Percentiles rank a stretch among this genome's conserved stretches.
Evolutionary conservation across 2,888 invertebrate species (phyloP).

Genomic region (Drosophila quinaria): DNA sequence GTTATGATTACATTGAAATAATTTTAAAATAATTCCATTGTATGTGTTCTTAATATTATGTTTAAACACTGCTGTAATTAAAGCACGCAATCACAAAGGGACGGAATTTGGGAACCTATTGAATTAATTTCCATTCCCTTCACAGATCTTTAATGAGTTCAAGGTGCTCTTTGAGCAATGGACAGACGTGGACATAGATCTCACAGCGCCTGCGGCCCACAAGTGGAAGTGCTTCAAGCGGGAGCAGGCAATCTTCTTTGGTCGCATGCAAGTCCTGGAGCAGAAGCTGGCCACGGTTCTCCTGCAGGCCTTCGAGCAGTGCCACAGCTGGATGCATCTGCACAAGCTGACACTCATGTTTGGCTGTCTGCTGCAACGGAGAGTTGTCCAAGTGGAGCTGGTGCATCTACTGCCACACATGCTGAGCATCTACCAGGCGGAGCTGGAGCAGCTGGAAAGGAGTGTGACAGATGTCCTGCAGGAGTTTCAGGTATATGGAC

Average conservation of each 20-base stretch:
- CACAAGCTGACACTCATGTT: constrained; percentile 87
- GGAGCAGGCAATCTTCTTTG: constrained; percentile 86
- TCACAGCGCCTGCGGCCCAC: constrained; percentile 64
- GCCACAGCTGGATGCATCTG: constrained; percentile 87
- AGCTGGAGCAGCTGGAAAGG: constrained; percentile 80
- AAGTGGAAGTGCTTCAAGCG: constrained; percentile 87
- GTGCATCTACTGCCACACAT: constrained; percentile 86
- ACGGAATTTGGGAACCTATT: too few species aligned
- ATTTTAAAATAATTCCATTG: too few species aligned
- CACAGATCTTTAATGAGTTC: constrained; percentile 82
- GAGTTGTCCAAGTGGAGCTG: constrained; percentile 87
- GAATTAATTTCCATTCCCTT: background rate
- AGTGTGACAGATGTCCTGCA: constrained; percentile 70
- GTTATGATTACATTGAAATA: too few species aligned
- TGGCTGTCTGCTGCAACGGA: constrained; percentile 87
- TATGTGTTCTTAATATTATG: too few species aligned
- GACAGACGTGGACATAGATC: constrained; percentile 82
- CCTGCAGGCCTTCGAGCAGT: constrained; percentile 88
- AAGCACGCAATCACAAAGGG: too few species aligned
- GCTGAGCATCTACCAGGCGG: constrained; percentile 85
- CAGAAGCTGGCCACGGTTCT: constrained; percentile 87
- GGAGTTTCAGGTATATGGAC: constrained; percentile 68
- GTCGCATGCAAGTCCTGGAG: constrained; percentile 86
- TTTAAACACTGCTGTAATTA: too few species aligned
- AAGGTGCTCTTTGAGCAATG: constrained; percentile 83